Evolutionary conservation across 35 echinoderm and acorn worm genomes (phyloP).

Genomic region (Ophiothrix spiculata): DNA sequence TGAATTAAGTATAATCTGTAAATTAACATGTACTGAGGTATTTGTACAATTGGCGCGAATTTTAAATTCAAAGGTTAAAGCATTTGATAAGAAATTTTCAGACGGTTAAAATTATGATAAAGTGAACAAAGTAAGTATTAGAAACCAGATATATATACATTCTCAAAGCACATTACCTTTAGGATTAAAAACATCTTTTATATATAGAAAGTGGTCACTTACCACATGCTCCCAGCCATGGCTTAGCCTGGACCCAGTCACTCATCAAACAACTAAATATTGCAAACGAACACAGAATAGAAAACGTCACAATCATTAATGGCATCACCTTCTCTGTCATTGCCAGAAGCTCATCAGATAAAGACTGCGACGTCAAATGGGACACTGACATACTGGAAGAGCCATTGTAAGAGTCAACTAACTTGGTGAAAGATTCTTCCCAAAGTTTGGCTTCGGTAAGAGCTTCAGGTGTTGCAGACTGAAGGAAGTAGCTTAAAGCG

Average conservation of each 20-base stretch:
- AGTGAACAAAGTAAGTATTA: no score
- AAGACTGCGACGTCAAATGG: constrained; percentile 43
- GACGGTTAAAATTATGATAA: no score
- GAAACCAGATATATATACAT: no score
- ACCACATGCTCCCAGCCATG: constrained; percentile 55
- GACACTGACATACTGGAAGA: background rate
- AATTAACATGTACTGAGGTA: no score
- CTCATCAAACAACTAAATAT: constrained; percentile 70
- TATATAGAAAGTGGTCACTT: background rate
- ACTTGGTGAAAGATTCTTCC: constrained; percentile 46
- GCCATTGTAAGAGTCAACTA: background rate
- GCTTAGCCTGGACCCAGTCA: constrained; percentile 85
- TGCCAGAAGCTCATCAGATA: constrained; percentile 53
- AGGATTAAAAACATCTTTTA: no score
- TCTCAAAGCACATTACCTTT: no score
- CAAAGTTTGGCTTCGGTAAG: constrained; percentile 29
- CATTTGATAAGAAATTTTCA: no score
- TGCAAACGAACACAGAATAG: constrained; percentile 50
- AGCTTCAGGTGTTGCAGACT: constrained; percentile 17
- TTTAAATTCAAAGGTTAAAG: no score
- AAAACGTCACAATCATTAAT: constrained; percentile 30
- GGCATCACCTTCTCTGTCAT: constrained; percentile 56
- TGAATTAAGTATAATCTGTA: no score
- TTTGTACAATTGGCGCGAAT: no score
- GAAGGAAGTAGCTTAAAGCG: constrained; percentile 25